Evolutionary conservation across 2,888 invertebrate species (phyloP).

Genomic region (Erebia ligea): DNA sequence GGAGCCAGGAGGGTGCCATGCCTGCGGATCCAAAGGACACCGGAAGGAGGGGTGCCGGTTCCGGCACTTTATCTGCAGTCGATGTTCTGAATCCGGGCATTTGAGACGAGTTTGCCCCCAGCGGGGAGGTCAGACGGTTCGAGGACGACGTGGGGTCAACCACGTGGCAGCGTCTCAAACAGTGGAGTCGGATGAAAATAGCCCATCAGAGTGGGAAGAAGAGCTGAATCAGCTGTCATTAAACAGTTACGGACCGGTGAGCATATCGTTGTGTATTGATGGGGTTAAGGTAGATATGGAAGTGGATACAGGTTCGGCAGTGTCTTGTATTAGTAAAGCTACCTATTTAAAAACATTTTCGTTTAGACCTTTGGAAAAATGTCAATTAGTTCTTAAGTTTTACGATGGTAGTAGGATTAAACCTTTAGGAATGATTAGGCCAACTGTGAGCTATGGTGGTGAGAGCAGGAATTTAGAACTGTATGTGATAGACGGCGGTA

Average conservation of each 20-base stretch:
- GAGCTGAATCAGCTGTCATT: neutral
- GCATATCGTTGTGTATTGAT: slow-evolving; percentile 1
- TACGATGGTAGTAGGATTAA: slow-evolving; percentile 15
- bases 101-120: neutral
- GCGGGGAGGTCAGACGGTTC: too few relatives aligned
- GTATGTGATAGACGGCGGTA: neutral
- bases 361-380: neutral
- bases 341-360: neutral
- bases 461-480: neutral
- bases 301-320: too few relatives aligned
- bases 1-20: neutral
- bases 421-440: neutral
- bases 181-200: neutral
- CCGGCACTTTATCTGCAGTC: too few relatives aligned
- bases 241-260: neutral
- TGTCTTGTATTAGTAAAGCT: neutral
- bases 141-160: neutral
- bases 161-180: neutral
- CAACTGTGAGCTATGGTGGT: neutral
- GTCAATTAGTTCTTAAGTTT: slow-evolving; percentile 3
- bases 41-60: too few relatives aligned
- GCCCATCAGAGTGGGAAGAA: neutral
- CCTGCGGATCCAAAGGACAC: too few relatives aligned
- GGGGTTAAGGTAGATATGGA: neutral
- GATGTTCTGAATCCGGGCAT: neutral